Evolutionary conservation across 2,797 vertebrate genomes (phyloP).

Genomic region (Molossus molossus): DNA sequence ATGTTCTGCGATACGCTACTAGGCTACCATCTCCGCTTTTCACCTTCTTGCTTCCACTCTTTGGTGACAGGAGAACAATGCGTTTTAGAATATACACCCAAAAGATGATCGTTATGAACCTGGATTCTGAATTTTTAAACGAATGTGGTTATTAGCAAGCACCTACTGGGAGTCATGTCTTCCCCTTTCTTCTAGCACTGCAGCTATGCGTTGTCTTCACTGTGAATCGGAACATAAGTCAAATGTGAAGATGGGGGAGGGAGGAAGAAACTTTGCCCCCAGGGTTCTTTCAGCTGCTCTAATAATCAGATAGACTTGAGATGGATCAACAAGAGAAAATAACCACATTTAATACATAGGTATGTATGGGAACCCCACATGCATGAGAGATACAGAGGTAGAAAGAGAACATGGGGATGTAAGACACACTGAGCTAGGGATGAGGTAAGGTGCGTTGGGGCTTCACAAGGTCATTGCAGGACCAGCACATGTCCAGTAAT

Average conservation of each 20-base stretch:
- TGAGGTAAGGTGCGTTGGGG: background rate
- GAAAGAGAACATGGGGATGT: background rate
- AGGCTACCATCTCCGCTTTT: background rate
- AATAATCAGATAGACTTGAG: background rate
- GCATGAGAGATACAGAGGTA: background rate
- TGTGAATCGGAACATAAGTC: conserved; percentile 58
- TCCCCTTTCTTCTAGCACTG: conserved; percentile 36
- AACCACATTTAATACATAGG: background rate
- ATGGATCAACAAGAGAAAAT: background rate
- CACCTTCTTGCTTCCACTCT: conserved; percentile 9
- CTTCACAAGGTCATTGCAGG: background rate
- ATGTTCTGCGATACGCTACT: background rate
- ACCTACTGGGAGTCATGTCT: background rate
- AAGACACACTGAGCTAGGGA: background rate
- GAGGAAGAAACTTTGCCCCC: background rate
- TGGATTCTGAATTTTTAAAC: conserved; percentile 49
- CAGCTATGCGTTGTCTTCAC: background rate
- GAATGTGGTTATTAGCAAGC: background rate
- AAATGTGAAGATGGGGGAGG: conserved; percentile 39
- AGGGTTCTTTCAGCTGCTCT: background rate
- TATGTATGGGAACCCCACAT: background rate
- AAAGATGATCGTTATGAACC: background rate
- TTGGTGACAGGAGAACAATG: background rate
- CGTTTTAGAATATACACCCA: background rate
- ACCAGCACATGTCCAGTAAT: background rate